Evolutionary conservation across 2,888 invertebrate species (phyloP).

Genomic region (Dynastes hyllus): DNA sequence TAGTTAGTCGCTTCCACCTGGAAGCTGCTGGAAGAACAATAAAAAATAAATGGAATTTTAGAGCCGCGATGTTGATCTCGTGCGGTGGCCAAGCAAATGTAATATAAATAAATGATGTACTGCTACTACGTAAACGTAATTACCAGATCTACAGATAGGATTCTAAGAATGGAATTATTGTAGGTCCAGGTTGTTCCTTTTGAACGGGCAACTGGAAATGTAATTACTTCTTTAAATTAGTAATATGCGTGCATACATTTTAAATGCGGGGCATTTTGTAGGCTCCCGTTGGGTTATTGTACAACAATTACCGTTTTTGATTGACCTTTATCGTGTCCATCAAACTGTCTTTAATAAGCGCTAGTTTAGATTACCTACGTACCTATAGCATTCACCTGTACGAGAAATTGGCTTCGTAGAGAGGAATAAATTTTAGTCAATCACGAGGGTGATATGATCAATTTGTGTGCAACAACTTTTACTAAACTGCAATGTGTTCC

Average conservation of each 20-base stretch:
- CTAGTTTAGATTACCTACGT: background rate
- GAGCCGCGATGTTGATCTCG: slow-evolving; percentile 7
- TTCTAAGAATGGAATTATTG: slow-evolving; percentile 28
- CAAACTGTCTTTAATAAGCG: background rate
- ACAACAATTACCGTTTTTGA: slow-evolving; percentile 21
- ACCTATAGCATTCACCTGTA: background rate
- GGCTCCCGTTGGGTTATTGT: background rate
- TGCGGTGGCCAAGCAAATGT: slow-evolving; percentile 17
- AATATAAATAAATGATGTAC: slow-evolving; percentile 20
- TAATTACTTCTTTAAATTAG: slow-evolving; percentile 40
- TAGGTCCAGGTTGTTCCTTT: slow-evolving; percentile 32
- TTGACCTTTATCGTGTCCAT: background rate
- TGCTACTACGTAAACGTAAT: slow-evolving; percentile 22
- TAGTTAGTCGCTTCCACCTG: slow-evolving; percentile 26
- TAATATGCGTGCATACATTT: slow-evolving; percentile 25
- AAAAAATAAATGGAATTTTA: slow-evolving; percentile 40
- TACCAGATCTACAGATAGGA: slow-evolving; percentile 41
- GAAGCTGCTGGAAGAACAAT: slow-evolving; percentile 5
- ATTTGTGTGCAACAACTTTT: too few relatives aligned
- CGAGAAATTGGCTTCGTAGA: too few relatives aligned
- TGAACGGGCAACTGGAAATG: slow-evolving; percentile 18
- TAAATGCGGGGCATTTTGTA: background rate
- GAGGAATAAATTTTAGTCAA: too few relatives aligned
- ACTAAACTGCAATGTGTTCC: too few relatives aligned
- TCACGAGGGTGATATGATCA: too few relatives aligned